Evolutionary conservation across 2,113 vertebrate genomes (phyloP).

Genomic region (Dolichallabes microphthalmus): DNA sequence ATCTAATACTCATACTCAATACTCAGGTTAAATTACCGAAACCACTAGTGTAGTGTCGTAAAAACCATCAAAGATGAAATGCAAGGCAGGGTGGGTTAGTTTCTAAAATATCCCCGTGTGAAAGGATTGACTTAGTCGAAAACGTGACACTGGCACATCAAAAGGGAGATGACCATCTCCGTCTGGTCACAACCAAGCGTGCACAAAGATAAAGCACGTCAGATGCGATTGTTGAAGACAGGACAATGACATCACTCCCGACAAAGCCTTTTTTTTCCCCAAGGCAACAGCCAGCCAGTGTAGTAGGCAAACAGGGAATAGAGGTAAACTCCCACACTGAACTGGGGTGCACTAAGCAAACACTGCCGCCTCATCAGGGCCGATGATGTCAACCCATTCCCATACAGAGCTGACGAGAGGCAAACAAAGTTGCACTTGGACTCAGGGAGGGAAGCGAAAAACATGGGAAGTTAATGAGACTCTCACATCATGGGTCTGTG

Average conservation of each 20-base stretch:
- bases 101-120: constrained; percentile 71
- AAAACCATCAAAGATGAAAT: constrained; percentile 42
- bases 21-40: neutral
- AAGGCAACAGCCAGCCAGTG: constrained; percentile 43
- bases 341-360: constrained; percentile 50
- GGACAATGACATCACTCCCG: constrained; percentile 72
- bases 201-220: constrained; percentile 80
- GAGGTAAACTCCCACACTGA: constrained; percentile 47
- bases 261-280: constrained; percentile 50
- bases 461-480: constrained; percentile 63
- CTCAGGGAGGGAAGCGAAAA: constrained; percentile 54
- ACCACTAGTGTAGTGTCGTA: constrained; percentile 9
- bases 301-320: constrained; percentile 17
- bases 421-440: constrained; percentile 56
- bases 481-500: constrained; percentile 52
- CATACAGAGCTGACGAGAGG: constrained; percentile 65
- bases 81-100: constrained; percentile 44
- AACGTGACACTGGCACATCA: constrained; percentile 54
- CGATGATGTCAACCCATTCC: constrained; percentile 73
- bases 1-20: neutral
- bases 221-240: constrained; percentile 68
- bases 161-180: constrained; percentile 54
- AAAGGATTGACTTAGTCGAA: constrained; percentile 64
- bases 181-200: constrained; percentile 58
- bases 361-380: constrained; percentile 60